Percentiles rank a stretch among this genome's conserved stretches.
Conservation (phyloP, 2,113 vertebrate genomes). For the Lampris megalopsis region DNA sequence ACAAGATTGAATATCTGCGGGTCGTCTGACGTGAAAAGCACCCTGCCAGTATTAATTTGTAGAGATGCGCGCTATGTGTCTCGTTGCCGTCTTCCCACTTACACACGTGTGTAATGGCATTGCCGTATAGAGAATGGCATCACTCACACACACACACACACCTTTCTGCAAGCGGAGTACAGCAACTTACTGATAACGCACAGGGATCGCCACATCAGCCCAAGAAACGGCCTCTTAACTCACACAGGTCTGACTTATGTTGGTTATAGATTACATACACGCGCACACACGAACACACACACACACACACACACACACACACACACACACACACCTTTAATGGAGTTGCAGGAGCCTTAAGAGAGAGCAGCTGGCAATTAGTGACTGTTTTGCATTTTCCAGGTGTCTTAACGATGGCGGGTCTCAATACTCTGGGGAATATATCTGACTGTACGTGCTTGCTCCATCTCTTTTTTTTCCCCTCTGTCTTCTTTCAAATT, state of each 20-base stretch:
- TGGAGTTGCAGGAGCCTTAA: no score
- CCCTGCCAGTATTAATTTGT: conserved; percentile 59
- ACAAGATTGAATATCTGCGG: conserved; percentile 53
- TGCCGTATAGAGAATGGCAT: conserved; percentile 61
- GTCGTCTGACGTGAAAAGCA: conserved; percentile 50
- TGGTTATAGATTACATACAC: no score
- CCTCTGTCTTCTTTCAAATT: neutral
- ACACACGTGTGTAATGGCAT: conserved; percentile 51
- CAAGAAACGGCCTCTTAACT: no score
- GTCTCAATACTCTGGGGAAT: no score
- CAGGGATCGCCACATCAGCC: conserved; percentile 48
- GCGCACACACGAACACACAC: no score
- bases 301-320: no score
- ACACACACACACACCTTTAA: no score
- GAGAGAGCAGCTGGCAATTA: no score
- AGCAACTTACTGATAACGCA: conserved; percentile 69
- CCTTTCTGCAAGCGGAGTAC: conserved; percentile 30
- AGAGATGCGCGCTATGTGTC: conserved; percentile 35
- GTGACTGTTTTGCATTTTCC: no score
- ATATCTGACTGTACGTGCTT: neutral
- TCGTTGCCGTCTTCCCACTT: conserved; percentile 38
- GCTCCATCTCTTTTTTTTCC: neutral
- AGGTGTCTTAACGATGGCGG: no score
- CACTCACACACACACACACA: conserved; percentile 53
- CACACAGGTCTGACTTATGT: no score